Conservation (phyloP, 2,888 invertebrate species). For the Philopedon plagiatum region DNA sequence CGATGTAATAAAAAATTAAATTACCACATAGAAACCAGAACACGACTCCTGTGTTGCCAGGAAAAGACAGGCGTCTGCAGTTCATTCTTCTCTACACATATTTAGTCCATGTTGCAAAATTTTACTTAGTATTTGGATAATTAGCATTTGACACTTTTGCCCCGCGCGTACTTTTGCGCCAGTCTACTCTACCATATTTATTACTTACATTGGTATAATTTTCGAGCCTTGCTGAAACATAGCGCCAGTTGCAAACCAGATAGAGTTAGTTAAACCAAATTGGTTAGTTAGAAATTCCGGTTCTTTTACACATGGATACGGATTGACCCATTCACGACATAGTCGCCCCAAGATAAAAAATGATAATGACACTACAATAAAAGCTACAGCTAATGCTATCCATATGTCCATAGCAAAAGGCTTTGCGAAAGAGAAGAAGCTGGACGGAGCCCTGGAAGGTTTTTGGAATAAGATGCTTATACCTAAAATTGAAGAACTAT, state of each 20-base stretch:
- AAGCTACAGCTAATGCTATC: conserved; percentile 77
- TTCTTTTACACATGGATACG: conserved; percentile 74
- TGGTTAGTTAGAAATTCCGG: conserved; percentile 76
- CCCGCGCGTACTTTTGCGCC: too few species aligned
- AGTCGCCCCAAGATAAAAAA: conserved; percentile 75
- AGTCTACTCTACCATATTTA: too few species aligned
- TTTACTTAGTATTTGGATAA: too few species aligned
- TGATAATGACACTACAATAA: conserved; percentile 75
- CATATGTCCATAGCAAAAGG: conserved; percentile 87
- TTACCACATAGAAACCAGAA: too few species aligned
- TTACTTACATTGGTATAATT: conserved; percentile 58
- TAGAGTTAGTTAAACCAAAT: conserved; percentile 74
- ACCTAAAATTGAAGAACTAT: too few species aligned
- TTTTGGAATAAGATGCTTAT: conserved; percentile 79
- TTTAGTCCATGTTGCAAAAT: too few species aligned
- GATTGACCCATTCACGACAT: conserved; percentile 79
- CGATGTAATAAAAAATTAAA: too few species aligned
- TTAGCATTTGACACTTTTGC: too few species aligned
- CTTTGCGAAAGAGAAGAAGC: conserved; percentile 80
- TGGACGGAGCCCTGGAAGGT: conserved; percentile 76
- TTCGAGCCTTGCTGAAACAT: conserved; percentile 77
- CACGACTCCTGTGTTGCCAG: too few species aligned
- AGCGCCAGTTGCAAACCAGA: conserved; percentile 78
- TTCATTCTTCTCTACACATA: too few species aligned
- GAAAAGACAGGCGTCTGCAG: too few species aligned